These are phyloP conservation scores for Ophiodon elongatus DNA, from an alignment of 2,113 vertebrate genomes.

Conservation along the genomic window DNA sequence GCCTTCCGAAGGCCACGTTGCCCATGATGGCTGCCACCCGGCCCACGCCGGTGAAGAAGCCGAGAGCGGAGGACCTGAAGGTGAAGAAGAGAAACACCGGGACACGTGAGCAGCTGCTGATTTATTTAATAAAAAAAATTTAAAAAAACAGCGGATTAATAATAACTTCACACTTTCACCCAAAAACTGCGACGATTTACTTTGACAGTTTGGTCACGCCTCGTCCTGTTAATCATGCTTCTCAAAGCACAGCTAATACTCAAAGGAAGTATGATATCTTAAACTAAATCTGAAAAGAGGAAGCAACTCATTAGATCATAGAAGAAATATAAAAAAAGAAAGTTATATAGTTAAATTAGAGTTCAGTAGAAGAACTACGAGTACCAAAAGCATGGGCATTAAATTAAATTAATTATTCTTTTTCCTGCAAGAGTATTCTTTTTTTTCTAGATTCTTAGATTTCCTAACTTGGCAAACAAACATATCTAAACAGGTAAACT, in stretches of 20 bases:
- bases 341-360: too few species aligned
- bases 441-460: too few species aligned
- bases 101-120: not conserved
- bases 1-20: constrained; percentile 80
- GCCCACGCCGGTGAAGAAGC: constrained; percentile 83
- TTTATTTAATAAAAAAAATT: too few species aligned
- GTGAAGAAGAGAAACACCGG: not conserved
- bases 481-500: not conserved
- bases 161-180: not conserved
- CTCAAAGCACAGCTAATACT: not conserved
- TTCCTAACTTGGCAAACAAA: too few species aligned
- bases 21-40: constrained; percentile 82
- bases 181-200: too few species aligned
- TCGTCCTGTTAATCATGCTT: not conserved
- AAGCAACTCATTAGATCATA: not conserved
- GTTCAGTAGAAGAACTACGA: too few species aligned
- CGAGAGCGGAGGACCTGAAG: constrained; percentile 83
- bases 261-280: not conserved
- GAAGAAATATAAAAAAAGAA: too few species aligned
- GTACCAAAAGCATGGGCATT: too few species aligned
- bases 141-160: too few species aligned
- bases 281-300: not conserved
- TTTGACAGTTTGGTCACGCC: too few species aligned
- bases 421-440: too few species aligned
- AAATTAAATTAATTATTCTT: too few species aligned